phyloP scores from a whole-genome alignment of 2,888 invertebrate genomes.

The Oscheius sp. region DNA sequence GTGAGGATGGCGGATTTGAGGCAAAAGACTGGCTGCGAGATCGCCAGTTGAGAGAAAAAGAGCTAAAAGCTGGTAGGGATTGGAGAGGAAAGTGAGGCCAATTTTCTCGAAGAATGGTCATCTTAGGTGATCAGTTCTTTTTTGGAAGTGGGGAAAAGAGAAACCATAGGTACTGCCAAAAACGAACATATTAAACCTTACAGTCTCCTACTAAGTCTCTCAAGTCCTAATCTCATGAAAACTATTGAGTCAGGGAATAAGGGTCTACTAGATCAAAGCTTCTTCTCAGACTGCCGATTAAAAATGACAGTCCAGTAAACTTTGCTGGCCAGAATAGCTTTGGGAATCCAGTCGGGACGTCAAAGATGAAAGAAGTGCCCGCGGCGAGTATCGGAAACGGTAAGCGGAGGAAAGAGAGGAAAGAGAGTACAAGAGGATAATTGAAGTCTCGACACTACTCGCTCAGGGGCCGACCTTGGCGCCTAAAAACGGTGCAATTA shows the following conservation, averaged over 20 bases:
- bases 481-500: conserved; percentile 75
- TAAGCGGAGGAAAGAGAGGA: conserved; percentile 7
- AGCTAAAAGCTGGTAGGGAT: not conserved
- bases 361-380: conserved; percentile 39
- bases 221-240: too few species aligned
- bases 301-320: not conserved
- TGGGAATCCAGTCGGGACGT: not conserved
- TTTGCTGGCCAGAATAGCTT: not conserved
- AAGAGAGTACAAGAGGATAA: conserved; percentile 25
- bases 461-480: conserved; percentile 11
- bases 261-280: too few species aligned
- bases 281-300: too few species aligned
- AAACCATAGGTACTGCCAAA: not conserved
- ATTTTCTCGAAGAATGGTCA: conserved; percentile 1
- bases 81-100: conserved; percentile 18
- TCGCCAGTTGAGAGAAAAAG: not conserved
- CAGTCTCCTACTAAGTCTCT: too few species aligned
- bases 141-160: conserved; percentile 22
- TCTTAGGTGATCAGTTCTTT: not conserved
- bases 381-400: conserved; percentile 9
- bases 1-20: not conserved
- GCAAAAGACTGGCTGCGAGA: conserved; percentile 27
- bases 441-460: conserved; percentile 33
- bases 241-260: too few species aligned
- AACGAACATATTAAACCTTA: not conserved